Base-by-base conservation (phyloP, 2,888 invertebrate species). In the Xestia sexstrigata region DNA sequence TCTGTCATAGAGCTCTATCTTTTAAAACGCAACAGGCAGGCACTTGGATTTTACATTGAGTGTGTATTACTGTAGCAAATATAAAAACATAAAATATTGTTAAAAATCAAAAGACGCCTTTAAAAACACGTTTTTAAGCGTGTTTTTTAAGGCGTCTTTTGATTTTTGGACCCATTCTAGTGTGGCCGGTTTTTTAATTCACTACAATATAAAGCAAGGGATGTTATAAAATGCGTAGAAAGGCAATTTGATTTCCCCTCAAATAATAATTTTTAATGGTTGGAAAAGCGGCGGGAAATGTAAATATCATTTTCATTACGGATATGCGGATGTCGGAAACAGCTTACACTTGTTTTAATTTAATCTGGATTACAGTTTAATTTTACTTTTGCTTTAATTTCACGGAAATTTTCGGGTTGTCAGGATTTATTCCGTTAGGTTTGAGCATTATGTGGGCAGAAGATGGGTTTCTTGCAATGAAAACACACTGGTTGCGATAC, bases 281-380 rank as follows among this genome's bases (percentile, higher is more conserved):
- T 2, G 70, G 55, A 26, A 83, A 83, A 83, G 39, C 66, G 35
- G 66, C 35, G 58, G 35, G 39, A 67, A 82, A 79, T 76, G n/a
- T 52, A 66, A 82, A 76, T 76, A 55, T 42, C 4, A 65, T 81
- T 81, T 82, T 49, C 47, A 58, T 78, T 76, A 47, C 63, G 26
- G 52, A 39, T 63, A 52, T 63, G 30, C 63, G 26, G 52, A 39
- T 74, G 62, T 74, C 45, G 23, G 81, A 52, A 63, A 26, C 75
- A 81, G 81, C 35, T 81, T n/a, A 62, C 74, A 63, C 23, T 58
- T 78, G 39, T 72, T 63, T 81, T n/a, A 74, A 78, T 81, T 81
- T 35, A 62, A 78, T 78, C 11, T 45, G 8, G 35, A 15, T 52
- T 52, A 70, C 39, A n/a, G 49, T 73, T 70, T 42, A 30, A 26